Conservation (phyloP, 2,113 vertebrate genomes). For the Chelonoidis abingdonii region DNA sequence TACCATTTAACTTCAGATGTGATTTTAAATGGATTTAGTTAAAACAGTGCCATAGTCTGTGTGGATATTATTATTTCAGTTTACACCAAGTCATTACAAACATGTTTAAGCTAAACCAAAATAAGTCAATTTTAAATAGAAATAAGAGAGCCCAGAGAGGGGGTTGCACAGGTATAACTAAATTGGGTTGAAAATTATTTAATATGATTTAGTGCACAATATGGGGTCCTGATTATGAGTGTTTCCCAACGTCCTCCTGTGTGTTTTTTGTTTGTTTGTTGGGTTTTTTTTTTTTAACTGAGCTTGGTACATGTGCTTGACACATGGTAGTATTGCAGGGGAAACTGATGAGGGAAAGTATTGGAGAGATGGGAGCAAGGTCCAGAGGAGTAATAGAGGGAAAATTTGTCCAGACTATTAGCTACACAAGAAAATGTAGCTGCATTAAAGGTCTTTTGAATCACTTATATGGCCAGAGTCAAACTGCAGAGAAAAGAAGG, state of each 20-base stretch:
- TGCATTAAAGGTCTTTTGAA: background rate
- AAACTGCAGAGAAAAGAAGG: background rate
- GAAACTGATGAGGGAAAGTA: background rate
- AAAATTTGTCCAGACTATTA: background rate
- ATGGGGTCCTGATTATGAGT: too few species aligned
- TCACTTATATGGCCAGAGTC: background rate
- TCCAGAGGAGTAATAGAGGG: background rate
- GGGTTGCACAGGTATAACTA: background rate
- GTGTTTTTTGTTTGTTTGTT: too few species aligned
- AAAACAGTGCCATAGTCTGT: background rate
- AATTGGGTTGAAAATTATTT: background rate
- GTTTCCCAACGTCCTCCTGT: background rate
- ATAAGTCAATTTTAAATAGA: background rate
- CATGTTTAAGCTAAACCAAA: background rate
- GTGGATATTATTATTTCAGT: background rate
- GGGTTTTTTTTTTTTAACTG: background rate
- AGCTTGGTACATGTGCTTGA: background rate
- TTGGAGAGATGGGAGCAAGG: background rate
- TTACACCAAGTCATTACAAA: background rate
- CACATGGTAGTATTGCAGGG: background rate
- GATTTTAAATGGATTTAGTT: slow-evolving; percentile 8
- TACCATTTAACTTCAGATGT: background rate
- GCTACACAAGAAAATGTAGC: background rate
- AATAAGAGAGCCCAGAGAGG: background rate
- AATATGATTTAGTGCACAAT: background rate